phyloP scores from a whole-genome alignment of 2,888 invertebrate genomes.

The Philereme vetulata region DNA sequence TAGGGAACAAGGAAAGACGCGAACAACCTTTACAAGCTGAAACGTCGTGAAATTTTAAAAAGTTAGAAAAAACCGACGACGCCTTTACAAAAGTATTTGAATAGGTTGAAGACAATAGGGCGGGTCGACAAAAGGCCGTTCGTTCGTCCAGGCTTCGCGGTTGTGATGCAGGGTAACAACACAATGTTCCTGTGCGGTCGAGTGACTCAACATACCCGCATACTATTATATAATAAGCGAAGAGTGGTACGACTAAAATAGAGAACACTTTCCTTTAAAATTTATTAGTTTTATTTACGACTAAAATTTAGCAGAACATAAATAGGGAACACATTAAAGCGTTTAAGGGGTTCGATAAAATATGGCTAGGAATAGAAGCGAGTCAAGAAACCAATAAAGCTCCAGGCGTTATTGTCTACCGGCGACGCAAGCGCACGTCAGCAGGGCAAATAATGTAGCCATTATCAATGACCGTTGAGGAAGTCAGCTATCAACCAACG shows the following conservation, averaged over 20 bases:
- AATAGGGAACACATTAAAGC: slow-evolving; percentile 8
- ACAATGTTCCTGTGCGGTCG: slow-evolving; percentile 70
- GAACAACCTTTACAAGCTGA: slow-evolving; percentile 44
- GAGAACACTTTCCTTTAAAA: slow-evolving; percentile 34
- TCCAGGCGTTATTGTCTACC: slow-evolving; percentile 30
- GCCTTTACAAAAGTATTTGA: slow-evolving; percentile 66
- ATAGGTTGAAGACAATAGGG: slow-evolving; percentile 68
- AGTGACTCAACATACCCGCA: slow-evolving; percentile 68
- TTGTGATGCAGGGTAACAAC: slow-evolving; percentile 67
- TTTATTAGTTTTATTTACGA: slow-evolving; percentile 30
- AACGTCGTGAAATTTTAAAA: slow-evolving; percentile 53
- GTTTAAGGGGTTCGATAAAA: slow-evolving; percentile 18
- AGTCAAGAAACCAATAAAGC: slow-evolving; percentile 50
- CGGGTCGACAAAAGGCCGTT: slow-evolving; percentile 68
- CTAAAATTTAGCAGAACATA: slow-evolving; percentile 16
- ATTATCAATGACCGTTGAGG: slow-evolving; percentile 46
- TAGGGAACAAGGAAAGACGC: slow-evolving; percentile 43
- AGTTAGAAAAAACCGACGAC: slow-evolving; percentile 50
- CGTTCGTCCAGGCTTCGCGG: slow-evolving; percentile 61
- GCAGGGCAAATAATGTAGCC: slow-evolving; percentile 42
- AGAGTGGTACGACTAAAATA: slow-evolving; percentile 21
- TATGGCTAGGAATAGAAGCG: slow-evolving; percentile 45
- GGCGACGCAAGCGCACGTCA: slow-evolving; percentile 47
- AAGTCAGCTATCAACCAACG: slow-evolving; percentile 77
- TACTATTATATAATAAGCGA: slow-evolving; percentile 50